Base-by-base conservation (phyloP, 2,797 vertebrate species). In the Pangasius djambal region DNA sequence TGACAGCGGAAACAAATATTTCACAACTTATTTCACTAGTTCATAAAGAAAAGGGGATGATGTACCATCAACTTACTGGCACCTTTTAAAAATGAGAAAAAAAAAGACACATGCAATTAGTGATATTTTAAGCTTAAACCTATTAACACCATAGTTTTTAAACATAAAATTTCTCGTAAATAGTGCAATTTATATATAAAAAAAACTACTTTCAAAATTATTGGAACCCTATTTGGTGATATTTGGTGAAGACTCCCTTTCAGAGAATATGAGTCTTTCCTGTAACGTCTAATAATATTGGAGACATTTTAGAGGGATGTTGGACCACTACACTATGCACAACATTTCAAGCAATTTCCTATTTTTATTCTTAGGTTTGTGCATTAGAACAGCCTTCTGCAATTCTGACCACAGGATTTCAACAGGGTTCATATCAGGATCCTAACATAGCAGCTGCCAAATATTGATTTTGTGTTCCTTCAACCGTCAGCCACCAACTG, bases 401-500 rank as follows among this genome's bases (percentile, higher is more conserved):
- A 82, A 25, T 61, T 82, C 34, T 6, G 20, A 67, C n/a, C 28
- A 31, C 25, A 84, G 28, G 40, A 67, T 84, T 65, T 84, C 61
- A 67, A 31, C 40, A 67, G 61, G 18, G 9, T 31, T 44, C 4
- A 48, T 48, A 63, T 83, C 37, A 44, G 81, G 25, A 67, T 37
- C 31, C 31, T 59, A 81, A 81, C 22, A 63, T 28, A 83, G 37
- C 59, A 83, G 57, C 15, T 84, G 82, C 61, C 61, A 84, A 31
- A 84, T 84, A 84, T 67, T 65, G 61, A 48, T 84, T 65, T 67
- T n/a, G 25, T 83, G 25, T 83, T 83, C 15, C 4, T 65, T 67
- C 28, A 83, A 0, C 34, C 22, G 44, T 83, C 7, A 84, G 61
- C 82, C 44, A 67, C 13, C 37, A 48, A 83, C 61, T 67, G 61